phyloP scores from a whole-genome alignment of 2,888 invertebrate species.

The Tenthredo distinguenda region DNA sequence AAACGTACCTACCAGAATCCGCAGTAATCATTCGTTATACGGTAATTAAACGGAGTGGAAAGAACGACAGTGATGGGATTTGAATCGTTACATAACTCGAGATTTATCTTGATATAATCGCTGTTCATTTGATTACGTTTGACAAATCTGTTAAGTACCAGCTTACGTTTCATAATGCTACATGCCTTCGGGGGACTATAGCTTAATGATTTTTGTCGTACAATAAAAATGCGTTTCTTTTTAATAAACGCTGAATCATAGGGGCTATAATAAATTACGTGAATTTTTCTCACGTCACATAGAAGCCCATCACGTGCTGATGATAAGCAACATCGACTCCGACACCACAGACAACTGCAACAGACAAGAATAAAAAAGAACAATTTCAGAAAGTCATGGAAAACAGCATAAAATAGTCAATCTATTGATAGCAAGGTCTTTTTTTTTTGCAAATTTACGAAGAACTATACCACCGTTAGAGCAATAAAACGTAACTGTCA shows the following conservation, averaged over 20 bases:
- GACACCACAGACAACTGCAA: conserved; percentile 83
- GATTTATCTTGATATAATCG: neutral
- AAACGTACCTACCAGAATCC: neutral
- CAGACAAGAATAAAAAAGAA: conserved; percentile 58
- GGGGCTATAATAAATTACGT: conserved; percentile 18
- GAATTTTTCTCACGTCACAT: conserved; percentile 81
- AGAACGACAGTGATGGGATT: neutral
- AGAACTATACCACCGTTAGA: neutral
- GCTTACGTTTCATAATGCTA: neutral
- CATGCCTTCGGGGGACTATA: neutral
- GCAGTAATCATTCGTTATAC: neutral
- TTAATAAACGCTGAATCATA: neutral
- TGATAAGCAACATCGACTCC: conserved; percentile 83
- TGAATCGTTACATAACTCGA: neutral
- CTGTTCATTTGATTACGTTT: neutral
- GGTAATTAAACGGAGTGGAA: neutral
- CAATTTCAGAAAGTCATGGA: neutral
- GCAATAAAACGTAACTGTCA: neutral
- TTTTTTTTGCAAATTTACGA: neutral
- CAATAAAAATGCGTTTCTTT: neutral
- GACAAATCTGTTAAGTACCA: neutral
- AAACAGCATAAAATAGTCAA: neutral
- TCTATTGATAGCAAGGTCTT: neutral
- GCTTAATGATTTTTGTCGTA: neutral
- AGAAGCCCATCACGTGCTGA: conserved; percentile 82